A percentile compares a stretch with the other conserved stretches of the same genome.
phyloP scores from a whole-genome alignment of 2,888 invertebrate genomes.

The Zaprionus lineosus region DNA sequence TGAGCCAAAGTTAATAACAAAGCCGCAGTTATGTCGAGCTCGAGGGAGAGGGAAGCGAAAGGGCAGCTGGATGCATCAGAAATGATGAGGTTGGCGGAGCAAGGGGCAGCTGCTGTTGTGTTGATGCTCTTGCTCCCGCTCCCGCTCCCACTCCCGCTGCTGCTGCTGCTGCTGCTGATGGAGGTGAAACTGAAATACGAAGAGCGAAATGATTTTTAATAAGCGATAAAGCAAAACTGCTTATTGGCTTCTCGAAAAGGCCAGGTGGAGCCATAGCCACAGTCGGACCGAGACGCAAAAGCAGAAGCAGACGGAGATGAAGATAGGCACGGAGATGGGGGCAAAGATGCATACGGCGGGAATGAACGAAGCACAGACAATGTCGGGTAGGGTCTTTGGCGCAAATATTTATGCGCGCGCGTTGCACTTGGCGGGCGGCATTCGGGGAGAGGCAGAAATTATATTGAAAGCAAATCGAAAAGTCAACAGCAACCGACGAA shows the following conservation, averaged over 20 bases:
- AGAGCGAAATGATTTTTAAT: slow-evolving; percentile 82
- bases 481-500: slow-evolving; percentile 55
- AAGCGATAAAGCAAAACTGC: slow-evolving; percentile 82
- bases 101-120: slow-evolving; percentile 12
- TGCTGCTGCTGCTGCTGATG: slow-evolving; percentile 32
- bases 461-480: slow-evolving; percentile 75
- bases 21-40: slow-evolving; percentile 39
- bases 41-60: slow-evolving; percentile 20
- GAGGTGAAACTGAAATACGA: slow-evolving; percentile 76
- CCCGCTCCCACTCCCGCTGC: slow-evolving; percentile 20
- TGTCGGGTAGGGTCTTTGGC: slow-evolving; percentile 43
- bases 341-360: slow-evolving; percentile 8
- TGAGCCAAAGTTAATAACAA: slow-evolving; percentile 80
- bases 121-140: slow-evolving; percentile 15
- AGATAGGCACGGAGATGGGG: background rate
- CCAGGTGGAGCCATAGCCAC: slow-evolving; percentile 45
- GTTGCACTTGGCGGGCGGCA: slow-evolving; percentile 17
- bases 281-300: slow-evolving; percentile 2
- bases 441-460: slow-evolving; percentile 40
- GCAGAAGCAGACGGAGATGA: slow-evolving; percentile 8
- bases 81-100: slow-evolving; percentile 1
- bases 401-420: slow-evolving; percentile 64
- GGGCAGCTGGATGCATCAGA: slow-evolving; percentile 10
- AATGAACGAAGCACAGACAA: slow-evolving; percentile 22
- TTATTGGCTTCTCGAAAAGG: slow-evolving; percentile 72